Conservation (phyloP, 2,888 invertebrate species). For the Lobophora halterata region DNA sequence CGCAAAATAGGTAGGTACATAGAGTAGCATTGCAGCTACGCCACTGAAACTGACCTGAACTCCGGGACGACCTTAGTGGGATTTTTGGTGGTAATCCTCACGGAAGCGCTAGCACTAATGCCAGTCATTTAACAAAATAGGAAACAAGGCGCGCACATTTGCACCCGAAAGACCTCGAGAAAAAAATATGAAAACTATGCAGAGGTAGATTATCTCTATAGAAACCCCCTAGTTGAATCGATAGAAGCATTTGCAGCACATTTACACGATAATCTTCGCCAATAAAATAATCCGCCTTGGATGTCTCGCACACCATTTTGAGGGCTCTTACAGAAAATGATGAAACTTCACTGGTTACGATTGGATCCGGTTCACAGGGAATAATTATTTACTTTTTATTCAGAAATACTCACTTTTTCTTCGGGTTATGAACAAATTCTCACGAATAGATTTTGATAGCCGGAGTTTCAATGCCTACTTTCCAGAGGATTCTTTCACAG, state of each 20-base stretch:
- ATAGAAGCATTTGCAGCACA: conserved; percentile 58
- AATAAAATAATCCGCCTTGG: conserved; percentile 44
- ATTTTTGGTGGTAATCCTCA: conserved; percentile 66
- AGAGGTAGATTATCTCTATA: conserved; percentile 58
- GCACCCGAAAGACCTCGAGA: conserved; percentile 29
- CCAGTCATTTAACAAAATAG: conserved; percentile 68
- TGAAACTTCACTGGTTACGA: conserved; percentile 12
- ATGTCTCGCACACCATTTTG: conserved; percentile 50
- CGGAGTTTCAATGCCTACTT: conserved; percentile 78
- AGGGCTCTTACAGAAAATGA: conserved; percentile 30
- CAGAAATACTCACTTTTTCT: conserved; percentile 72
- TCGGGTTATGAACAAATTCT: conserved; percentile 72
- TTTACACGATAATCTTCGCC: conserved; percentile 47
- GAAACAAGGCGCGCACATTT: conserved; percentile 37
- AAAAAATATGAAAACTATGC: conserved; percentile 40
- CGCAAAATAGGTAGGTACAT: no score
- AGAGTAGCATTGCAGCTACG: no score
- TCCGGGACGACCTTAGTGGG: conserved; percentile 42
- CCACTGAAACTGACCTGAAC: no score
- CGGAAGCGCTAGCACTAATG: conserved; percentile 70
- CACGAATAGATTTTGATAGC: conserved; percentile 80
- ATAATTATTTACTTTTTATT: conserved; percentile 31
- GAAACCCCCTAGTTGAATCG: conserved; percentile 68
- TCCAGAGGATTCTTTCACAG: conserved; percentile 79
- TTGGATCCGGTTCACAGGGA: conserved; percentile 9